Conservation (phyloP, 2,888 invertebrate genomes). For the Stenchaetothrips biformis region DNA sequence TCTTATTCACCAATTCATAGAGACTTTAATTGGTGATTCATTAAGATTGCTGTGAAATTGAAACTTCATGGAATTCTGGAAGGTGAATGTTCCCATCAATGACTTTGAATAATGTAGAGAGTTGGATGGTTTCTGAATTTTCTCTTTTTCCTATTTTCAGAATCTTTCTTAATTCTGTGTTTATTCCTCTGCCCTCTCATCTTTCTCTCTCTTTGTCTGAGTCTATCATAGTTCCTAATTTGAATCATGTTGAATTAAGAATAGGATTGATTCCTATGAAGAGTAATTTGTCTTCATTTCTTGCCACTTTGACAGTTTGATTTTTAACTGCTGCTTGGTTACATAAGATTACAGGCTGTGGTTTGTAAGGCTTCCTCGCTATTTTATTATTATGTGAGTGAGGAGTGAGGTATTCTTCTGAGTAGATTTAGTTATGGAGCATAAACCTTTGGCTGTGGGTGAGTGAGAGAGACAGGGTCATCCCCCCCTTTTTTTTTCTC, state of each 20-base stretch:
- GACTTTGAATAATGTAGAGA: background rate
- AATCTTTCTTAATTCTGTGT: background rate
- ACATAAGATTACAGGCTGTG: constrained; percentile 10
- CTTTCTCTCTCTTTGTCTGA: constrained; percentile 4
- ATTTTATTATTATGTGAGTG: constrained; percentile 20
- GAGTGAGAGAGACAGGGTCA: constrained; percentile 24
- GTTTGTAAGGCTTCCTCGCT: constrained; percentile 22
- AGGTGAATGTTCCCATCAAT: background rate
- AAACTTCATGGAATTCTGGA: background rate
- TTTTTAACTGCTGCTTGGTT: background rate
- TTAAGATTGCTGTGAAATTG: background rate
- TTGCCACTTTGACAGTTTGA: background rate
- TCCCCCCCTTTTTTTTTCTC: background rate
- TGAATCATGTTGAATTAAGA: too few relatives aligned
- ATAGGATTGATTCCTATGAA: background rate
- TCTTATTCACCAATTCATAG: background rate
- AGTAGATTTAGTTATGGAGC: constrained; percentile 5
- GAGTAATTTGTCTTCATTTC: background rate
- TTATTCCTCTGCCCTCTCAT: background rate
- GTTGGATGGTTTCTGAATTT: constrained; percentile 4
- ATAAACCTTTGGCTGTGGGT: constrained; percentile 5
- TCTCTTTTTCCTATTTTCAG: background rate
- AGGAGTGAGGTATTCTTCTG: constrained; percentile 9
- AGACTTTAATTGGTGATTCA: background rate
- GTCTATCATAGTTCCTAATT: background rate